Evolutionary conservation across 2,797 vertebrate genomes (phyloP).

Genomic region (Sylvilagus floridanus): DNA sequence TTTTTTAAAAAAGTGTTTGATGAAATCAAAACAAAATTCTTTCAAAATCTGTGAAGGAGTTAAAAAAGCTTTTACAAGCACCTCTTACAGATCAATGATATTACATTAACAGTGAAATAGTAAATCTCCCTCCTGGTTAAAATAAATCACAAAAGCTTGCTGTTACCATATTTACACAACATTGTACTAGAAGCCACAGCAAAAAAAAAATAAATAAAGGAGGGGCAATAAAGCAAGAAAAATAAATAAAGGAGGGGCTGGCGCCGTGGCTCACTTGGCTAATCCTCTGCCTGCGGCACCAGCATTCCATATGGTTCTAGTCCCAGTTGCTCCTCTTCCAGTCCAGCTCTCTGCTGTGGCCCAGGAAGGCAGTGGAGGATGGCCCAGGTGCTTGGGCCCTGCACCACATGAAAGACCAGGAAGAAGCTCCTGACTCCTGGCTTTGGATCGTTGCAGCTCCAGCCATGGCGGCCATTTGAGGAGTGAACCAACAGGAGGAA

Average conservation of each 20-base stretch:
- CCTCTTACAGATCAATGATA: neutral
- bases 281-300: no score
- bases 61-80: neutral
- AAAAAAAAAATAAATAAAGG: neutral
- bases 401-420: no score
- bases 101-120: neutral
- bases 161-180: neutral
- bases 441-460: no score
- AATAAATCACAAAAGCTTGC: neutral
- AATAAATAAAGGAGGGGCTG: neutral
- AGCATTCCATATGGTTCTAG: no score
- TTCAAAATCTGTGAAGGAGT: neutral
- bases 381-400: no score
- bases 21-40: neutral
- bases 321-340: no score
- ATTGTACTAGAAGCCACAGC: neutral
- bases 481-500: no score
- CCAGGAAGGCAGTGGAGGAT: no score
- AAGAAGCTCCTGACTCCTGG: no score
- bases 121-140: neutral
- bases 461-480: no score
- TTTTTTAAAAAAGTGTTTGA: neutral
- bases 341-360: no score
- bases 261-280: no score
- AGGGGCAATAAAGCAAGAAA: neutral